phyloP scores from a whole-genome alignment of 2,113 vertebrate species.

The Bos indicus region DNA sequence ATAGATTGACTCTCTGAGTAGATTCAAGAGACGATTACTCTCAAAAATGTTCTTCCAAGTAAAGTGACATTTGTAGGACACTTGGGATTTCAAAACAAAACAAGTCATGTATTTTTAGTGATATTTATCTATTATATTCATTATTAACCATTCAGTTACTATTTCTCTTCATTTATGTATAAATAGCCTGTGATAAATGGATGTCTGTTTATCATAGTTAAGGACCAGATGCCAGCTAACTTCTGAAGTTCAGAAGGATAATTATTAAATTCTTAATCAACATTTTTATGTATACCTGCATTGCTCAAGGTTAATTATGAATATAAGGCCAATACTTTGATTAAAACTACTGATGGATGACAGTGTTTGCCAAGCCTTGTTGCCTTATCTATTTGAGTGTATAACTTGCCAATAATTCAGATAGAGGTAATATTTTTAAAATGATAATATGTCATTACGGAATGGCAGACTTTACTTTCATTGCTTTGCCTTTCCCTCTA shows the following conservation, averaged over 20 bases:
- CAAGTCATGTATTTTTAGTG: constrained; percentile 24
- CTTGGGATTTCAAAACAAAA: constrained; percentile 26
- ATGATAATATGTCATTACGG: not conserved
- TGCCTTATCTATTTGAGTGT: not conserved
- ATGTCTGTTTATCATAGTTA: constrained; percentile 24
- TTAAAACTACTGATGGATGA: constrained; percentile 9
- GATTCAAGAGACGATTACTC: constrained; percentile 30
- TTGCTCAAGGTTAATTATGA: constrained; percentile 32
- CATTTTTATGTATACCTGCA: not conserved
- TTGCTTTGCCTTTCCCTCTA: not conserved
- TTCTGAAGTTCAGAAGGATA: not conserved
- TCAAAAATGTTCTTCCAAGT: constrained; percentile 24
- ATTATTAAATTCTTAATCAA: constrained; percentile 40
- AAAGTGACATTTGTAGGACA: constrained; percentile 39
- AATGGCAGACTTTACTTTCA: not conserved
- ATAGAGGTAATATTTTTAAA: not conserved
- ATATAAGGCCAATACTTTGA: constrained; percentile 12
- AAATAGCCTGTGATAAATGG: not conserved
- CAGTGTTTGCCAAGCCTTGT: not conserved
- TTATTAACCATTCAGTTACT: not conserved
- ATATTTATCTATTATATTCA: not conserved
- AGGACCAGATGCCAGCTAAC: constrained; percentile 32
- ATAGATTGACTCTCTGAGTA: not conserved
- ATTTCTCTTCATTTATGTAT: constrained; percentile 32
- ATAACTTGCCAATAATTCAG: not conserved